Evolutionary conservation across 2,113 vertebrate species (phyloP).

Genomic region (Petrocephalus zakoni): DNA sequence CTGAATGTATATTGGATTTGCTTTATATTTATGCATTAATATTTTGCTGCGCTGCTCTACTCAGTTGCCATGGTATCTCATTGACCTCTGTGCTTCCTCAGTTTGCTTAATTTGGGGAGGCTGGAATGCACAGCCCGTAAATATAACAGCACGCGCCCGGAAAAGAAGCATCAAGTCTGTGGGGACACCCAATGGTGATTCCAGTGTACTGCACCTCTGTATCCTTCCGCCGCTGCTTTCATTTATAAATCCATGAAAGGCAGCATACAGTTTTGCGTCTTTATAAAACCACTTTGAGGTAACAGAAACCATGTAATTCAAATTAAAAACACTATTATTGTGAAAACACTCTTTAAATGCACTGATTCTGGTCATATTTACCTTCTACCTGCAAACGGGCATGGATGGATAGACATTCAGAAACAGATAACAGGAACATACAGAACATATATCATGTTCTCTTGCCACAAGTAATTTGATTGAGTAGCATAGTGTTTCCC

Average conservation of each 20-base stretch:
- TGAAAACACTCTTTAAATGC: background rate
- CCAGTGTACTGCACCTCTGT: background rate
- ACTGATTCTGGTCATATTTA: too few species aligned
- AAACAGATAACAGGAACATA: too few species aligned
- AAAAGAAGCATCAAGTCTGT: background rate
- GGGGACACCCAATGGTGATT: constrained; percentile 1
- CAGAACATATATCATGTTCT: too few species aligned
- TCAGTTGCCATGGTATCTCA: background rate
- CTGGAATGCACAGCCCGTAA: background rate
- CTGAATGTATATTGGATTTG: background rate
- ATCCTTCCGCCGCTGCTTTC: background rate
- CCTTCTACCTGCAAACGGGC: too few species aligned
- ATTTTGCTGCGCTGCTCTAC: constrained; percentile 2
- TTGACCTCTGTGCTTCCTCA: background rate
- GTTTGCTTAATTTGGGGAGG: background rate
- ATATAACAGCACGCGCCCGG: background rate
- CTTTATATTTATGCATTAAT: background rate
- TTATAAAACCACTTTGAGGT: background rate
- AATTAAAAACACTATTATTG: background rate
- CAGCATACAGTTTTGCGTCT: background rate
- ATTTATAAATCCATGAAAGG: background rate
- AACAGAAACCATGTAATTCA: background rate
- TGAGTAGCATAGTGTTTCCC: too few species aligned
- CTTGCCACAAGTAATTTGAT: too few species aligned
- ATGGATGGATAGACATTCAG: too few species aligned